phyloP scores from a whole-genome alignment of 1,140 invertebrate genomes.

The Platyura marginata region DNA sequence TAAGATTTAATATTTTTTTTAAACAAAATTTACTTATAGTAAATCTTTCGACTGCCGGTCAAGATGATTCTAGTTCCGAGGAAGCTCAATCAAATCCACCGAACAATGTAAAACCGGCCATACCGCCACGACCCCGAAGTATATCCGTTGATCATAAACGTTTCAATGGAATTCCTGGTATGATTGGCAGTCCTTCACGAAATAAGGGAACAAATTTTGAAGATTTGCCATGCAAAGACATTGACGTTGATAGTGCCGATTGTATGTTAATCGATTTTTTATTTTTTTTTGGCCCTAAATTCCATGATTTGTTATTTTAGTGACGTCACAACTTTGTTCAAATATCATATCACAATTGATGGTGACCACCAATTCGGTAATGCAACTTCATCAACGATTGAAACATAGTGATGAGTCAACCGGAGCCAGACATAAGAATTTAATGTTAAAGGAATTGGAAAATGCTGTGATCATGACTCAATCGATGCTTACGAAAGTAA shows the following conservation, averaged over 20 bases:
- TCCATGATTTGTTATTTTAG: conserved; percentile 7
- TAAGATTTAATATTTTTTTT: neutral
- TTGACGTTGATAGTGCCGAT: conserved; percentile 2
- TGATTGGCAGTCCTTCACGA: neutral
- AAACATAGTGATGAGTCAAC: conserved; percentile 15
- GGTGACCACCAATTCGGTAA: conserved; percentile 20
- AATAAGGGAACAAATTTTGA: neutral
- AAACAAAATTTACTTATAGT: conserved; percentile 22
- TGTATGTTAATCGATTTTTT: conserved; percentile 1
- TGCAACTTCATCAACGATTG: conserved; percentile 21
- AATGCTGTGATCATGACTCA: conserved; percentile 29
- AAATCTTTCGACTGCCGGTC: conserved; percentile 41
- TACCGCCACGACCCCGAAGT: conserved; percentile 35
- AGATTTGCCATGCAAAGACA: conserved; percentile 1
- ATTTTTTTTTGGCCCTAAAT: neutral
- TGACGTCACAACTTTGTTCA: conserved; percentile 18
- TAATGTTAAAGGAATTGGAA: conserved; percentile 29
- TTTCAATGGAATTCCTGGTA: neutral
- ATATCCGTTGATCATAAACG: conserved; percentile 19
- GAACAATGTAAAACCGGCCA: conserved; percentile 30
- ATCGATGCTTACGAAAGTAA: conserved; percentile 25
- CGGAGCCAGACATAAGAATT: conserved; percentile 3
- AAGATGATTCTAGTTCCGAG: conserved; percentile 61
- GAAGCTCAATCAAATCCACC: conserved; percentile 27
- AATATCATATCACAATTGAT: conserved; percentile 24